These are phyloP conservation scores for Varroa destructor DNA, from an alignment of 1,140 invertebrate species.

Conservation along the genomic window DNA sequence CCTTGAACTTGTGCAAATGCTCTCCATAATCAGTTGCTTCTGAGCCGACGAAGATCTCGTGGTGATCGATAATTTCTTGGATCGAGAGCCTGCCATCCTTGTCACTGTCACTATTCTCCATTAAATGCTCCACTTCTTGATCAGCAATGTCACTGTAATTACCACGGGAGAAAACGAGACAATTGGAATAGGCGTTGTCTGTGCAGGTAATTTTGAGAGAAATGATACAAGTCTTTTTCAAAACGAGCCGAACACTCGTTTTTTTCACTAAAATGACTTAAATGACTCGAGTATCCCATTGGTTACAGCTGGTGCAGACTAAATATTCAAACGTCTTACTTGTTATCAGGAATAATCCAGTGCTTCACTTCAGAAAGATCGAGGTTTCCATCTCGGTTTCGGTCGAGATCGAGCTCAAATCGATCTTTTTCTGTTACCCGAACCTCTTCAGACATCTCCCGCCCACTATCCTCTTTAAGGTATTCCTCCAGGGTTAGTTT, in stretches of 20 bases:
- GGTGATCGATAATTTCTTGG: slow-evolving; percentile 71
- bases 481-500: slow-evolving; percentile 31
- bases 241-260: background rate
- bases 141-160: slow-evolving; percentile 59
- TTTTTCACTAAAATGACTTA: slow-evolving; percentile 2
- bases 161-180: slow-evolving; percentile 2
- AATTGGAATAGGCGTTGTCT: background rate
- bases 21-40: slow-evolving; percentile 91
- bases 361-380: slow-evolving; percentile 62
- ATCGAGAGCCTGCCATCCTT: slow-evolving; percentile 67
- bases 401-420: slow-evolving; percentile 77
- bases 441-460: slow-evolving; percentile 30
- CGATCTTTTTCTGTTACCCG: slow-evolving; percentile 65
- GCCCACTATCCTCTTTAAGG: slow-evolving; percentile 34
- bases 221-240: background rate
- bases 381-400: slow-evolving; percentile 67
- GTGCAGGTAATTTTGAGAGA: no score
- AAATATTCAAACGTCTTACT: slow-evolving; percentile 45
- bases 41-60: slow-evolving; percentile 85
- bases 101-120: slow-evolving; percentile 72
- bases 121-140: slow-evolving; percentile 81
- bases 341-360: slow-evolving; percentile 84
- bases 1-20: slow-evolving; percentile 63
- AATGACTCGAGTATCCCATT: no score
- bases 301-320: background rate